Evolutionary conservation across 2,113 vertebrate genomes (phyloP).

Genomic region (Tragelaphus imberbis): DNA sequence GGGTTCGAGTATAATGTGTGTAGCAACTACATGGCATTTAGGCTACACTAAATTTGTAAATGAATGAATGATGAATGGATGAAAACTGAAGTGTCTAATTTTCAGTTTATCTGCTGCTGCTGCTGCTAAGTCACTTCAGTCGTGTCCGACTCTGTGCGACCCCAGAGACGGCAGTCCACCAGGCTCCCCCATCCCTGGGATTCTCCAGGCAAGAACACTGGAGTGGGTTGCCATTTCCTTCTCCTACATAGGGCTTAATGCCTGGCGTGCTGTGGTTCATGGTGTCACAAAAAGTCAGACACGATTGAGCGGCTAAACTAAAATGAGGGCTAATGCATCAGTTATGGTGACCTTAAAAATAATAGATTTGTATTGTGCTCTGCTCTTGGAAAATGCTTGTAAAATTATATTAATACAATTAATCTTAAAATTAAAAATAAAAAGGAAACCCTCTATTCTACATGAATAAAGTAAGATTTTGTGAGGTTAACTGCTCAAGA

Average conservation of each 20-base stretch:
- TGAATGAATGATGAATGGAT: background rate
- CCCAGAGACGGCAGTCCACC: too few species aligned
- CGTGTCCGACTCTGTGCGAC: too few species aligned
- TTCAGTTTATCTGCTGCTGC: background rate
- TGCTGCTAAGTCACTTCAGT: too few species aligned
- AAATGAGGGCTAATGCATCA: background rate
- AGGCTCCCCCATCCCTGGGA: too few species aligned
- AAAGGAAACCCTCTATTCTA: background rate
- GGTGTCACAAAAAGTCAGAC: background rate
- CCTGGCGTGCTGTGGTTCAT: fast-evolving
- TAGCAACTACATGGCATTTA: background rate
- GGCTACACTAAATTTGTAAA: background rate
- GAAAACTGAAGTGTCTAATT: background rate
- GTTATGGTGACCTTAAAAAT: background rate
- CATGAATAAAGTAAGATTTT: background rate
- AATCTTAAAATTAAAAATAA: background rate
- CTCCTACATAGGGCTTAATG: background rate
- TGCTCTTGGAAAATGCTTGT: background rate
- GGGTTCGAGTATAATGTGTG: background rate
- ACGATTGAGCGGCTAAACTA: background rate
- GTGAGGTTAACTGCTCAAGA: background rate
- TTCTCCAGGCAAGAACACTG: too few species aligned
- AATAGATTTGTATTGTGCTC: background rate
- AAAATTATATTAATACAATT: background rate
- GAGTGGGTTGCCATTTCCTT: too few species aligned